Evolutionary conservation across 2,797 vertebrate species (phyloP).

Genomic region (Myotis planiceps): DNA sequence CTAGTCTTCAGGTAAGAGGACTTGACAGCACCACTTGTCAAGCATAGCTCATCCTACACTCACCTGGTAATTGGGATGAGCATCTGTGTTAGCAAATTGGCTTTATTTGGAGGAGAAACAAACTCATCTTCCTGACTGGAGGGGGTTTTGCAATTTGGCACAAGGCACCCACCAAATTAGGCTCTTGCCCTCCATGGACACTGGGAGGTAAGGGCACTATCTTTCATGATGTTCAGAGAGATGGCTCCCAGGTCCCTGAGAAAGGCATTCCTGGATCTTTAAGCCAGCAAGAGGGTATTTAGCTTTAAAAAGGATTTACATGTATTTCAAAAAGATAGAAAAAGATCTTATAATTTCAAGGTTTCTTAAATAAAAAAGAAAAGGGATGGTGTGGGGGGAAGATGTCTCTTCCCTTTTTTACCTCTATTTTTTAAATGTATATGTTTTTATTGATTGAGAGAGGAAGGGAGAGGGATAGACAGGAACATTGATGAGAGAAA

Average conservation of each 20-base stretch:
- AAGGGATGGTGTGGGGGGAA: not conserved
- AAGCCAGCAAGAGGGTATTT: not conserved
- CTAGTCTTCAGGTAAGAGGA: not conserved
- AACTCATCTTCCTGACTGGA: not conserved
- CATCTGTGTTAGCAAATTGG: not conserved
- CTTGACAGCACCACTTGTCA: not conserved
- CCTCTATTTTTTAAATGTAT: not conserved
- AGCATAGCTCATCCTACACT: not conserved
- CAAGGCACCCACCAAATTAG: not conserved
- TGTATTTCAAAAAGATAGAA: constrained; percentile 2
- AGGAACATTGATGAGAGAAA: too few relatives aligned
- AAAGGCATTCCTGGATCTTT: not conserved
- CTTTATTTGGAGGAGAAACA: constrained; percentile 2
- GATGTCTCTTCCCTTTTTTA: not conserved
- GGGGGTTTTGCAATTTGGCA: not conserved
- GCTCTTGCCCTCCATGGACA: not conserved
- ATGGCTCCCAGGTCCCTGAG: not conserved
- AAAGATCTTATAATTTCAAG: not conserved
- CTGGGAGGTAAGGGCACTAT: not conserved
- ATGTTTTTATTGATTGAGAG: too few relatives aligned
- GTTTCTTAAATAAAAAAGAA: not conserved
- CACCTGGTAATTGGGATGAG: not conserved
- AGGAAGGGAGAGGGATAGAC: too few relatives aligned
- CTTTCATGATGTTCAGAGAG: not conserved
- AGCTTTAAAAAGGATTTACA: not conserved